Base-by-base conservation (phyloP, 2,888 invertebrate genomes). In the Hyposoter didymator region DNA sequence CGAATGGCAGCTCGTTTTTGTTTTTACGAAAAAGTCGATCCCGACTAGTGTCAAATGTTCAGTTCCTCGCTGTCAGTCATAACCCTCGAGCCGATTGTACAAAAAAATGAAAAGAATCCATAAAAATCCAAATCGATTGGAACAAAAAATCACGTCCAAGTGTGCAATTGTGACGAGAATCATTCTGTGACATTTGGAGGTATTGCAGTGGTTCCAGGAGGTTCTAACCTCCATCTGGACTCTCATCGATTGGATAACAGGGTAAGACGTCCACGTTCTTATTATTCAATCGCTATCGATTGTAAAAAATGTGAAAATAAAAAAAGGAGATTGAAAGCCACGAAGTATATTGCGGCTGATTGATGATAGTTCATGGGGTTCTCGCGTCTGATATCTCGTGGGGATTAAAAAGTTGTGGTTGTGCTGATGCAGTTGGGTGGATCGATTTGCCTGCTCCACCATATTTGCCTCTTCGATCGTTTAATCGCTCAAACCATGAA, bases 401-500 rank as follows among this genome's bases (percentile, higher is more conserved):
- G n/a, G 75, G 70, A 85, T 85, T 75, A 76, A 76, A 72, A 75
- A 75, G 64, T 75, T 79, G 45, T 55, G 35, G 7, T 39, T 47
- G 62, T 43, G n/a, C 7, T 22, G n/a, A n/a, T n/a, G 64, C n/a
- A 45, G 32, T 67, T 43, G 55, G 69, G 45, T n/a, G 45, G 78
- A 78, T 78, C 70, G 69, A 78, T 78, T 70, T 78, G 39, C 78
- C 43, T n/a, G n/a, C n/a, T 78, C 67, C 1, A 47, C 43, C 66
- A 32, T 62, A 62, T 74, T 74, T 74, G 22, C 22, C 47, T 28
- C 64, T 35, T 76, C 47, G 28, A 70, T 66, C 74, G 55, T 69
- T 85, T 81, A 83, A 85, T 81, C 80, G 76, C 80, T 79, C 72
- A 43, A 76, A 64, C 75, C 72, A 72, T 32, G 66, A 52, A 43